Percentiles rank a stretch among this genome's conserved stretches.
Conservation (phyloP, 1,140 invertebrate species). For the Cecropterus lyciades region DNA sequence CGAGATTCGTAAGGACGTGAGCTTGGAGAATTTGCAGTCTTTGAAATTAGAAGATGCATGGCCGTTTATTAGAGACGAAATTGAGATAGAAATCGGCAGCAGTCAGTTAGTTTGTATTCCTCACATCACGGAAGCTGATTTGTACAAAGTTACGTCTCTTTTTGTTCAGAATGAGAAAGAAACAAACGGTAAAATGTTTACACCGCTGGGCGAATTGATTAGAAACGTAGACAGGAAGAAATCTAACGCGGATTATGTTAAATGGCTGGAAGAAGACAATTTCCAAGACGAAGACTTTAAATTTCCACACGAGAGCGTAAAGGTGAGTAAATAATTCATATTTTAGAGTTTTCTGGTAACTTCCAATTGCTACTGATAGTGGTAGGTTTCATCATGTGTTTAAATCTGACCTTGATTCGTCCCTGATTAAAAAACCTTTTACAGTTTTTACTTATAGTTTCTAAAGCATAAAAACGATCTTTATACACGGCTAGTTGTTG, state of each 20-base stretch:
- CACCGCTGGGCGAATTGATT: constrained; percentile 72
- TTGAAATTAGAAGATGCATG: constrained; percentile 81
- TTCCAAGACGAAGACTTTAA: constrained; percentile 76
- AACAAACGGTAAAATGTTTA: constrained; percentile 77
- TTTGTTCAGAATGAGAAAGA: constrained; percentile 77
- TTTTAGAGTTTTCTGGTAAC: background rate
- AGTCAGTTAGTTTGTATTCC: constrained; percentile 80
- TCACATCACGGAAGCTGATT: constrained; percentile 79
- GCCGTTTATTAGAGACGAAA: constrained; percentile 83
- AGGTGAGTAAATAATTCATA: constrained; percentile 54
- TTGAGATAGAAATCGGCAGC: constrained; percentile 81
- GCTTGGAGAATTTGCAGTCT: constrained; percentile 73
- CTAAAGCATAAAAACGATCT: too few relatives aligned
- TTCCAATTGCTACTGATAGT: background rate
- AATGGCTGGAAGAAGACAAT: constrained; percentile 66
- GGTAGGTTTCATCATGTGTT: background rate
- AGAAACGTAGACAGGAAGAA: constrained; percentile 74
- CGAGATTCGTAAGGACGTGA: constrained; percentile 81
- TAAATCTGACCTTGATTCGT: constrained; percentile 36
- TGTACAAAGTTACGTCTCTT: constrained; percentile 77
- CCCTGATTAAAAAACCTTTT: constrained; percentile 15
- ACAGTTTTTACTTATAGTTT: background rate
- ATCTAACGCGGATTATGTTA: constrained; percentile 70
- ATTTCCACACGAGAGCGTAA: constrained; percentile 83
- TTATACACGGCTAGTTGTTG: background rate